Conservation (phyloP, 2,797 vertebrate species). For the Echiichthys vipera region DNA sequence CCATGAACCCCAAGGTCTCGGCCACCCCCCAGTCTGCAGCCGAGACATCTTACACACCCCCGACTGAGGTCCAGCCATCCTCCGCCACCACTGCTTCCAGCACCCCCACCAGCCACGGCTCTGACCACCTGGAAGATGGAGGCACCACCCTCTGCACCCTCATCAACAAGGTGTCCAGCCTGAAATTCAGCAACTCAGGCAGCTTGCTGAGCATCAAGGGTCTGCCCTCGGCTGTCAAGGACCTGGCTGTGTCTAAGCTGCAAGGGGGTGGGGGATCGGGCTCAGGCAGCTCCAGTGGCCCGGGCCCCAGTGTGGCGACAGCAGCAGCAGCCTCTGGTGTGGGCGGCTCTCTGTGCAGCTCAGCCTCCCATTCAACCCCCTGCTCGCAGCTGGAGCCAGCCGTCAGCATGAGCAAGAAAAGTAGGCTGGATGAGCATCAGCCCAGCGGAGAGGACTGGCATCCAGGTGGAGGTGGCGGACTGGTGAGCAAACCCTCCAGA, state of each 20-base stretch:
- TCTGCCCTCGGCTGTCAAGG: conserved; percentile 95
- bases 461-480: conserved; percentile 82
- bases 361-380: conserved; percentile 83
- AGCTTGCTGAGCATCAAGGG: conserved; percentile 94
- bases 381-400: conserved; percentile 80
- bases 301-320: conserved; percentile 78
- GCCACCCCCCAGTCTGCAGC: conserved; percentile 87
- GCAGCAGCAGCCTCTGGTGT: conserved; percentile 69
- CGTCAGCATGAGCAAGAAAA: conserved; percentile 89
- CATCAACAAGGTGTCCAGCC: conserved; percentile 98
- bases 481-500: conserved; percentile 89
- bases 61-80: conserved; percentile 86
- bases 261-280: conserved; percentile 90
- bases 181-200: conserved; percentile 95
- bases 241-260: conserved; percentile 96
- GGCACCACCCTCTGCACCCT: conserved; percentile 95
- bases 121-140: conserved; percentile 93
- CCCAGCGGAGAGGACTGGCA: conserved; percentile 89
- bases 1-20: conserved; percentile 96
- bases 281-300: conserved; percentile 87
- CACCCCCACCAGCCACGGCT: conserved; percentile 74
- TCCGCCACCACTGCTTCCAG: conserved; percentile 74
- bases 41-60: conserved; percentile 89
- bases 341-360: conserved; percentile 87
- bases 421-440: conserved; percentile 88